phyloP scores from a whole-genome alignment of 2,797 vertebrate species.

The Simalia tracyae region DNA sequence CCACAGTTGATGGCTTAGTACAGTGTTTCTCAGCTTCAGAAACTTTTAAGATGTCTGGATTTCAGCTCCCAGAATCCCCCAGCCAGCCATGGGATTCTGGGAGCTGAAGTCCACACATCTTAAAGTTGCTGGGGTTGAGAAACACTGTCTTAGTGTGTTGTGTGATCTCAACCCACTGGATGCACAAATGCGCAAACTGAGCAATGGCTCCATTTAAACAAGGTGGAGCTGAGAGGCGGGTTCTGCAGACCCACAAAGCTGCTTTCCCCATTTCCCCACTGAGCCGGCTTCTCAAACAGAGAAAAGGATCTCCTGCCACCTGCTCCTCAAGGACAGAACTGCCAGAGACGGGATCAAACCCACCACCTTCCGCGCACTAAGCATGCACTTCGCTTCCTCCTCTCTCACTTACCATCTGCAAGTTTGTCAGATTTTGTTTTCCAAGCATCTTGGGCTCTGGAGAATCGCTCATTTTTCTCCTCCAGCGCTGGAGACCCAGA shows the following conservation, averaged over 20 bases:
- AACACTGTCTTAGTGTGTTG: not conserved
- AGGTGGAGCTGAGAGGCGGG: not conserved
- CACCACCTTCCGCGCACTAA: too few relatives aligned
- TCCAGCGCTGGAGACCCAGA: rapidly evolving
- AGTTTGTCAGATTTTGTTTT: constrained; percentile 57
- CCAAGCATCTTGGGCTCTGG: constrained; percentile 43
- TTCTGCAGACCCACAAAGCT: not conserved
- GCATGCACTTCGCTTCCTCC: not conserved
- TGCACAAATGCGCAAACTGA: not conserved
- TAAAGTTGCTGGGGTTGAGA: not conserved
- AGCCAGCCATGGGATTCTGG: too few relatives aligned
- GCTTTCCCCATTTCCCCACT: too few relatives aligned
- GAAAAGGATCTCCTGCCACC: rapidly evolving
- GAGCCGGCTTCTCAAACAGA: not conserved
- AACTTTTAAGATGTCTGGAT: not conserved
- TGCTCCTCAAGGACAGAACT: not conserved
- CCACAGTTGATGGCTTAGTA: not conserved
- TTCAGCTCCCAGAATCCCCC: not conserved
- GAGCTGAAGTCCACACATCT: not conserved
- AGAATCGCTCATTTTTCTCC: constrained; percentile 57
- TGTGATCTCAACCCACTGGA: not conserved
- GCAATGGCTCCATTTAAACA: not conserved
- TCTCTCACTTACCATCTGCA: constrained; percentile 59
- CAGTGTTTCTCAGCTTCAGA: not conserved
- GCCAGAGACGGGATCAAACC: not conserved